Percentiles rank a stretch among this genome's conserved stretches.
Conservation (phyloP, 2,113 vertebrate genomes). For the Melospiza melodia region DNA sequence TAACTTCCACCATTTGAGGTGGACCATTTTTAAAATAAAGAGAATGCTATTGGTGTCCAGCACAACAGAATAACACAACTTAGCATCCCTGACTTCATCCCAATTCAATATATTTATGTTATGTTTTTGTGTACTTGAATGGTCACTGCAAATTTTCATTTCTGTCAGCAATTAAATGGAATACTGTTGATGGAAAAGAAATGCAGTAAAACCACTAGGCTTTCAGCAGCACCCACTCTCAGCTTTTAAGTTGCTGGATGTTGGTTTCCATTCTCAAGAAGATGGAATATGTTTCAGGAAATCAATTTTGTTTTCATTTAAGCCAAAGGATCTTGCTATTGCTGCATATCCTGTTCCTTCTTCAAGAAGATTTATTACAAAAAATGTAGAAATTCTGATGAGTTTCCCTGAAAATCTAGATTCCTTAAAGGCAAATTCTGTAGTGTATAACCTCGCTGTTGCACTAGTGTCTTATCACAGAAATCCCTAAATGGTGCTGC, state of each 20-base stretch:
- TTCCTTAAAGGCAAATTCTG: neutral
- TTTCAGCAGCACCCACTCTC: neutral
- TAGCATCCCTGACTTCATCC: neutral
- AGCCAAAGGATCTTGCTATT: neutral
- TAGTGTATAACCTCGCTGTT: neutral
- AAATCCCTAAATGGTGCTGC: neutral
- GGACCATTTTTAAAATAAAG: neutral
- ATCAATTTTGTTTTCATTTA: conserved; percentile 5
- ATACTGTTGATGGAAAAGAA: neutral
- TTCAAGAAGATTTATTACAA: conserved; percentile 15
- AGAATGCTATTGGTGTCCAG: neutral
- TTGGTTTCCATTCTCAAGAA: neutral
- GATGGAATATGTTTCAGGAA: neutral
- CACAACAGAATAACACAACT: neutral
- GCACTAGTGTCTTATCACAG: neutral
- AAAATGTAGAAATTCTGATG: neutral
- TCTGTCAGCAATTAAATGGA: neutral
- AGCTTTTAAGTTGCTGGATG: neutral
- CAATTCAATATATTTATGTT: neutral
- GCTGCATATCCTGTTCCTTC: neutral
- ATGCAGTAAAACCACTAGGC: neutral
- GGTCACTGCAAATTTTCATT: neutral
- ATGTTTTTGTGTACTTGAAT: neutral
- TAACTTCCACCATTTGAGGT: neutral
- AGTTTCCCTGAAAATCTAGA: neutral